Percentiles rank a stretch among this genome's conserved stretches.
phyloP scores from a whole-genome alignment of 1,140 invertebrate genomes.

The Ladona fulva region DNA sequence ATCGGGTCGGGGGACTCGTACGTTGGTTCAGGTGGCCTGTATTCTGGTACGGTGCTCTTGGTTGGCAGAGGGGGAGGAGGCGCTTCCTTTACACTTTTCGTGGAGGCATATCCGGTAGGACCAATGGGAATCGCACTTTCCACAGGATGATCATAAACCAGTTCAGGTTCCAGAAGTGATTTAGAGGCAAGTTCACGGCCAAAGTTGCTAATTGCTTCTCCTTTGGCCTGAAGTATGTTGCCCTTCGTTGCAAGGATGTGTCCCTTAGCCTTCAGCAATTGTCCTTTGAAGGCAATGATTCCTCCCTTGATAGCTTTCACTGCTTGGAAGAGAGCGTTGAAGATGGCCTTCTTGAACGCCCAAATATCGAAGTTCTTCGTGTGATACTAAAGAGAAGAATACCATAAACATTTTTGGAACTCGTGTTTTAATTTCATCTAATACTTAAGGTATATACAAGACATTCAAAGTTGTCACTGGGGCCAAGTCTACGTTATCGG shows the following conservation, averaged over 20 bases:
- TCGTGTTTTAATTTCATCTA: too few species aligned
- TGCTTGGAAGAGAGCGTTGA: conserved; percentile 69
- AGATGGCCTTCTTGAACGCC: conserved; percentile 68
- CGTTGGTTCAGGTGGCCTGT: neutral
- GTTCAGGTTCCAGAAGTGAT: conserved; percentile 38
- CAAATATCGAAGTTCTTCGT: conserved; percentile 56
- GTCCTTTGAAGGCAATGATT: conserved; percentile 70
- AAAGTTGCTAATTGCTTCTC: conserved; percentile 63
- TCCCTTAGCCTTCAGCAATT: conserved; percentile 72
- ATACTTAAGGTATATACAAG: too few species aligned
- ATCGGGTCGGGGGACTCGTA: neutral
- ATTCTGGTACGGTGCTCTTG: neutral
- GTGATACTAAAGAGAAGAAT: conserved; percentile 28
- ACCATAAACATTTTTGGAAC: too few species aligned
- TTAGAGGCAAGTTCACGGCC: conserved; percentile 64
- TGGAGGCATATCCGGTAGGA: neutral
- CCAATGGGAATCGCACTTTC: neutral
- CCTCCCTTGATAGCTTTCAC: conserved; percentile 76
- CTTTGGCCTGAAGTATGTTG: conserved; percentile 56
- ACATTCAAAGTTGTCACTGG: too few species aligned
- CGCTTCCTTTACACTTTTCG: neutral
- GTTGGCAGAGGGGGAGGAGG: neutral
- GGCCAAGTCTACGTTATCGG: too few species aligned
- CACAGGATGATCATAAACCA: neutral
- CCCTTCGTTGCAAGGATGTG: conserved; percentile 62